A percentile compares a stretch with the other conserved stretches of the same genome.
Conservation (phyloP, 2,113 vertebrate species). For the Danionella cerebrum region DNA sequence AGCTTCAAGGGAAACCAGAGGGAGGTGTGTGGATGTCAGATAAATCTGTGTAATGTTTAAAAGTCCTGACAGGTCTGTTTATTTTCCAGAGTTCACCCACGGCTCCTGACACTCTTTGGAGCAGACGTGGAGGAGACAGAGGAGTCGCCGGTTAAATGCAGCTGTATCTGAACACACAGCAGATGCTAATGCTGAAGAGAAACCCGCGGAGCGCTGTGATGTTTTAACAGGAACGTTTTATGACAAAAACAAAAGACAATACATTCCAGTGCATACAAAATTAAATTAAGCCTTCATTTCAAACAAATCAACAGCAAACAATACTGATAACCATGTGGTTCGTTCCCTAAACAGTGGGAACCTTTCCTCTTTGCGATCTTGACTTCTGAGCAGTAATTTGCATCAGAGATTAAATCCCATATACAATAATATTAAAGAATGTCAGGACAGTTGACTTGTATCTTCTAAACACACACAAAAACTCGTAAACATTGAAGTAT, state of each 20-base stretch:
- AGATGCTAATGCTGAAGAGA: background rate
- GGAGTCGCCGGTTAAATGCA: conserved; percentile 61
- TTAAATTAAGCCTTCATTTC: conserved; percentile 36
- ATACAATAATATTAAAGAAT: no score
- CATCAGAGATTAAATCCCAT: background rate
- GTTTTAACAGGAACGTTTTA: conserved; percentile 37
- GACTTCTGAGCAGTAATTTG: background rate
- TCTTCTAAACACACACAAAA: no score
- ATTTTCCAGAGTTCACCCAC: conserved; percentile 68
- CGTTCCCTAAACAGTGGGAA: conserved; percentile 26
- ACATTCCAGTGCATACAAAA: conserved; percentile 43
- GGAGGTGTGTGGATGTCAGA: background rate
- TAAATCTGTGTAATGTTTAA: conserved; percentile 14
- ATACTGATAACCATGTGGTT: conserved; percentile 24
- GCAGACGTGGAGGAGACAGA: conserved; percentile 61
- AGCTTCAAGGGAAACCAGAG: background rate
- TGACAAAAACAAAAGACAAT: conserved; percentile 18
- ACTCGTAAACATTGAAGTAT: no score
- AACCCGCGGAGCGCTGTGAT: background rate
- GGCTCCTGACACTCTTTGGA: conserved; percentile 72
- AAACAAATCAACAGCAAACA: conserved; percentile 21
- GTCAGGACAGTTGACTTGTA: no score
- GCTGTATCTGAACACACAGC: conserved; percentile 57
- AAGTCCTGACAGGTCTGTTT: conserved; percentile 12
- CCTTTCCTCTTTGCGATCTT: background rate